phyloP scores from a whole-genome alignment of 2,888 invertebrate species.

The Herminia tarsipennalis region DNA sequence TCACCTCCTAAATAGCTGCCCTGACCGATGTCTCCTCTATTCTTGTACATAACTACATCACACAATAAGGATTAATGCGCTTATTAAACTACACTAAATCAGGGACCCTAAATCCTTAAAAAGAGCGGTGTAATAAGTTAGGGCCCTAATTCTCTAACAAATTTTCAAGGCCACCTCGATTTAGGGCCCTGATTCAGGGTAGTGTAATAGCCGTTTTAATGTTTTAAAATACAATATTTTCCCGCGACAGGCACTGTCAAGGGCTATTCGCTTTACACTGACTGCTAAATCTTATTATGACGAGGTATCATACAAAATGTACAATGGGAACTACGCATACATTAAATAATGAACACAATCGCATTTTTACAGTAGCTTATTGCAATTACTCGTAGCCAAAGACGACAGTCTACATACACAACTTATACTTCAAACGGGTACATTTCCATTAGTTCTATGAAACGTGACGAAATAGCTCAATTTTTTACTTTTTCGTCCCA shows the following conservation, averaged over 20 bases:
- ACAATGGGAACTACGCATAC: constrained; percentile 63
- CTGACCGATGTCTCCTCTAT: constrained; percentile 14
- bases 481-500: too few relatives aligned
- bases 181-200: too few relatives aligned
- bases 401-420: constrained; percentile 25
- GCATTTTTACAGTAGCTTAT: constrained; percentile 58
- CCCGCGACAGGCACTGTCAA: constrained; percentile 48
- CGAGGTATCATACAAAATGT: constrained; percentile 66
- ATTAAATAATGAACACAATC: constrained; percentile 79
- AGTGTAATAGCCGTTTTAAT: constrained; percentile 14
- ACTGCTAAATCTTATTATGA: constrained; percentile 34
- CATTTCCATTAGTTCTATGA: too few relatives aligned
- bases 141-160: too few relatives aligned
- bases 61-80: constrained; percentile 30
- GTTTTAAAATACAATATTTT: constrained; percentile 26
- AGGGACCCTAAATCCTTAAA: too few relatives aligned
- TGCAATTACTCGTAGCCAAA: constrained; percentile 47
- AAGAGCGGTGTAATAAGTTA: too few relatives aligned
- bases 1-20: constrained; percentile 13
- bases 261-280: constrained; percentile 37
- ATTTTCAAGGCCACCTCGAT: too few relatives aligned
- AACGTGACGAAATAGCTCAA: too few relatives aligned
- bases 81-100: too few relatives aligned
- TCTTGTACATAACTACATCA: constrained; percentile 29
- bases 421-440: constrained; percentile 3